Percentiles rank a stretch among this genome's conserved stretches.
Evolutionary conservation across 2,888 invertebrate species (phyloP).

Genomic region (Caenorhabditis afra): DNA sequence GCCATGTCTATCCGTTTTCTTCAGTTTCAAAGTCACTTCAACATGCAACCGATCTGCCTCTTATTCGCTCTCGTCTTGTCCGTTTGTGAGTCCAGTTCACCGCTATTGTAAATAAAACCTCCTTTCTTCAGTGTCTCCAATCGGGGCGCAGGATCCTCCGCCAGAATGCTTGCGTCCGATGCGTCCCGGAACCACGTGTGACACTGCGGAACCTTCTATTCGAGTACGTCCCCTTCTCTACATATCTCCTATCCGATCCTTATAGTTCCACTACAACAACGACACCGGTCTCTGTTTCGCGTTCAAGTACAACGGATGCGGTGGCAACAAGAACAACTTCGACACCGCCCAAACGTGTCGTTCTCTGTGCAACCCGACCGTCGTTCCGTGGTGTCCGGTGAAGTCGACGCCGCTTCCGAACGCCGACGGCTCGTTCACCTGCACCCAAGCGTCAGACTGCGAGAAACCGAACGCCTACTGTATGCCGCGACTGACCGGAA

Average conservation of each 20-base stretch:
- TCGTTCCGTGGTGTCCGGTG: neutral
- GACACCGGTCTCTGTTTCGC: constrained; percentile 50
- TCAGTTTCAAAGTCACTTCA: too few relatives aligned
- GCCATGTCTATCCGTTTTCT: too few relatives aligned
- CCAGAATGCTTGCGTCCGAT: constrained; percentile 1
- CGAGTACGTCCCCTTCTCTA: neutral
- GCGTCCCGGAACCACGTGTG: constrained; percentile 6
- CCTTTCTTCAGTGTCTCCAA: neutral
- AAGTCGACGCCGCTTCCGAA: too few relatives aligned
- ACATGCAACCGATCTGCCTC: too few relatives aligned
- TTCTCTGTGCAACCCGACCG: neutral
- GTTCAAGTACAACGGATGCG: constrained; percentile 60
- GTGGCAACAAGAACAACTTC: constrained; percentile 60
- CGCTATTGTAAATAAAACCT: neutral
- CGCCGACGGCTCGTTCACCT: too few relatives aligned
- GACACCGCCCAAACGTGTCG: constrained; percentile 12
- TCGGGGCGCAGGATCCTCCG: neutral
- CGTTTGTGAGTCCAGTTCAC: too few relatives aligned
- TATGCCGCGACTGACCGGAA: neutral
- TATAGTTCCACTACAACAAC: constrained; percentile 55
- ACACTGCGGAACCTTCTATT: constrained; percentile 1
- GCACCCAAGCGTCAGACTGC: neutral
- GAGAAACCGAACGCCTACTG: neutral
- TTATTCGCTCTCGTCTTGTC: too few relatives aligned
- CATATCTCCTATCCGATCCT: neutral